Conservation (phyloP, 2,113 vertebrate species). For the Ctenomys sociabilis region DNA sequence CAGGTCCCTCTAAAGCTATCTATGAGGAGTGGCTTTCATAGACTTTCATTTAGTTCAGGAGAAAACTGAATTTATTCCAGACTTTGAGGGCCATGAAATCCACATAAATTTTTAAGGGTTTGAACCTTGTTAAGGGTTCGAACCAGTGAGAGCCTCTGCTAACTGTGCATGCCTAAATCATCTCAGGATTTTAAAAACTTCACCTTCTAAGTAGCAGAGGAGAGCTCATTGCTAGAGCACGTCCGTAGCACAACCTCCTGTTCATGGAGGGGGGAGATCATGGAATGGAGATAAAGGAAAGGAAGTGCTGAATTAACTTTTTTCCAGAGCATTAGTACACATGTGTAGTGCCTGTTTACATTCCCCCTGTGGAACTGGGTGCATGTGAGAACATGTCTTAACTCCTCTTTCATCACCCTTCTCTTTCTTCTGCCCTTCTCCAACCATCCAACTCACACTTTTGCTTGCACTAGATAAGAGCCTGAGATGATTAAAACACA, state of each 20-base stretch:
- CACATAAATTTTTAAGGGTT: background rate
- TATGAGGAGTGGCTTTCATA: background rate
- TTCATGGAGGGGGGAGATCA: background rate
- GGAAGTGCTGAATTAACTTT: background rate
- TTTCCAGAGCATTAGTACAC: background rate
- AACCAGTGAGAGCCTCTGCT: constrained; percentile 22
- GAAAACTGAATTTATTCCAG: constrained; percentile 44
- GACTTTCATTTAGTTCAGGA: constrained; percentile 59
- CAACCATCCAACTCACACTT: background rate
- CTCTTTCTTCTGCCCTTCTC: background rate
- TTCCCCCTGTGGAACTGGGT: background rate
- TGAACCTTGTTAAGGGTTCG: constrained; percentile 19
- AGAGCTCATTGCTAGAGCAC: background rate
- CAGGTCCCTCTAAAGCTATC: constrained; percentile 60
- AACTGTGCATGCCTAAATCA: background rate
- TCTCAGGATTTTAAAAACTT: background rate
- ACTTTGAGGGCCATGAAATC: constrained; percentile 41
- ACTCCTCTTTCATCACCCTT: background rate
- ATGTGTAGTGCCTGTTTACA: background rate
- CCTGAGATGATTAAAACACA: background rate
- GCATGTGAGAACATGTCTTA: background rate
- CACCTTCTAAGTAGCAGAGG: background rate
- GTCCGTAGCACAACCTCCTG: background rate
- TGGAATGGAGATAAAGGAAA: background rate
- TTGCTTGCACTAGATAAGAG: background rate